phyloP scores from a whole-genome alignment of 2,797 vertebrate genomes.

The Sebastes matsubarae region DNA sequence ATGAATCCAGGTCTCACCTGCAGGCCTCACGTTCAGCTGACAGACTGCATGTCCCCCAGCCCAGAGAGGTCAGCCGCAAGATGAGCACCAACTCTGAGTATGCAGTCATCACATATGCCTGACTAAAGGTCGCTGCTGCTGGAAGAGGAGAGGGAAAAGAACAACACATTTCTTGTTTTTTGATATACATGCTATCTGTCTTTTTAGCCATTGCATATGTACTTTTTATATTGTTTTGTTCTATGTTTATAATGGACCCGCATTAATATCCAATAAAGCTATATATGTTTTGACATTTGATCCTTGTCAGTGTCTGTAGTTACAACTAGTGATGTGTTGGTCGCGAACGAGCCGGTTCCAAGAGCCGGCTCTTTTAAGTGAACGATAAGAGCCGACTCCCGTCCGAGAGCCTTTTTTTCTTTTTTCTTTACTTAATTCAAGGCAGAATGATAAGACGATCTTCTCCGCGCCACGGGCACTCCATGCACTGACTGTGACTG shows the following conservation, averaged over 20 bases:
- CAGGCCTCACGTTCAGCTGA: constrained; percentile 81
- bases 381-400: too few relatives aligned
- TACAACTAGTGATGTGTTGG: too few relatives aligned
- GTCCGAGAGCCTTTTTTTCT: too few relatives aligned
- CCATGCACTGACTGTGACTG: too few relatives aligned
- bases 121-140: not conserved
- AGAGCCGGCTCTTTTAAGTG: too few relatives aligned
- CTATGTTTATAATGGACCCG: not conserved
- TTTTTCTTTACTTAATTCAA: too few relatives aligned
- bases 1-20: constrained; percentile 61
- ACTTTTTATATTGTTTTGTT: not conserved
- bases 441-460: too few relatives aligned
- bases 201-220: not conserved
- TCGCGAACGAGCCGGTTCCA: fast-evolving
- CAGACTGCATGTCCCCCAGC: constrained; percentile 77
- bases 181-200: not conserved
- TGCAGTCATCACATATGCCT: constrained; percentile 83
- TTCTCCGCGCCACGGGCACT: too few relatives aligned
- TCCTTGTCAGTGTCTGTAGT: constrained; percentile 63
- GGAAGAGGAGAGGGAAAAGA: not conserved
- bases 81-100: constrained; percentile 87
- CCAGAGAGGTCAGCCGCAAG: constrained; percentile 82
- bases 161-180: not conserved
- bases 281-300: constrained; percentile 4
- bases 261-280: constrained; percentile 24